These are phyloP conservation scores for Drosophila ananassae DNA, from an alignment of 1,140 invertebrate species.

Conservation along the genomic window DNA sequence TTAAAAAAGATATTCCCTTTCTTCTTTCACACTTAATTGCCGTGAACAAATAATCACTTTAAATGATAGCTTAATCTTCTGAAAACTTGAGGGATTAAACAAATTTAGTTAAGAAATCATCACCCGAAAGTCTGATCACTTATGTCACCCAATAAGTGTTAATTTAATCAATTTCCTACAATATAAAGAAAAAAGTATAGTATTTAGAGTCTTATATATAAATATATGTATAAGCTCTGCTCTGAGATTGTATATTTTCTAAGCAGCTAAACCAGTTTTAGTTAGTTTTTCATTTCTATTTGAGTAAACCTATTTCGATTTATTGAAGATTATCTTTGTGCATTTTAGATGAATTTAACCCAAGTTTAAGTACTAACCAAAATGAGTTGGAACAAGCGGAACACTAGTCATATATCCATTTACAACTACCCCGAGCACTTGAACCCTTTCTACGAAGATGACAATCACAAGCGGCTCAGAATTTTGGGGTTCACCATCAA, in stretches of 20 bases:
- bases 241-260: neutral
- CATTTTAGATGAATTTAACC: slow-evolving; percentile 30
- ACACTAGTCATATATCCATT: slow-evolving; percentile 84
- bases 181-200: neutral
- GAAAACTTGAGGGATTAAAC: too few relatives aligned
- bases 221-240: neutral
- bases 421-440: slow-evolving; percentile 90
- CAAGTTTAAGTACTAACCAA: slow-evolving; percentile 42
- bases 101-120: neutral
- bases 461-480: slow-evolving; percentile 86
- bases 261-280: neutral
- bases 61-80: too few relatives aligned
- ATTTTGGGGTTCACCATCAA: slow-evolving; percentile 85
- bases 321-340: neutral
- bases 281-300: neutral
- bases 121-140: neutral
- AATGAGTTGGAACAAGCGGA: slow-evolving; percentile 61
- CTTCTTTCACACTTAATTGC: too few relatives aligned
- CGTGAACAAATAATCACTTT: too few relatives aligned
- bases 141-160: slow-evolving; percentile 14
- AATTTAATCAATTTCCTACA: slow-evolving; percentile 19
- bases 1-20: too few relatives aligned
- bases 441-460: slow-evolving; percentile 89
- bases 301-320: neutral
- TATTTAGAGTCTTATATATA: neutral